A percentile compares a stretch with the other conserved stretches of the same genome.
Evolutionary conservation across 1,140 invertebrate genomes (phyloP).

Genomic region (Cydia pomonella): DNA sequence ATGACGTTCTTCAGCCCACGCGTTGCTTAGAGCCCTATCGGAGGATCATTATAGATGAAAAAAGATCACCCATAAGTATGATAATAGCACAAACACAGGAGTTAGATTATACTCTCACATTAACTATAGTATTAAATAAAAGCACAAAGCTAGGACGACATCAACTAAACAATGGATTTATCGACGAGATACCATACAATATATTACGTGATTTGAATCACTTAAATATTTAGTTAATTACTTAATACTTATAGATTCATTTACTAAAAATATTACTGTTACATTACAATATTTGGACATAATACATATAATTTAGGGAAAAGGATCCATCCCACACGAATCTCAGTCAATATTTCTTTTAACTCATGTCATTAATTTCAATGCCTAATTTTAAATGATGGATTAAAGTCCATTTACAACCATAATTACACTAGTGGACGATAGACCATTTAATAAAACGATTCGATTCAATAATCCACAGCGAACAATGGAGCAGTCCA

Average conservation of each 20-base stretch:
- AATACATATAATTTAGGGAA: no score
- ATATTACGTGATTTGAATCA: not conserved
- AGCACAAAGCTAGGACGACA: conserved; percentile 4
- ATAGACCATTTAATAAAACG: not conserved
- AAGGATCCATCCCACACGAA: no score
- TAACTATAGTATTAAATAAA: not conserved
- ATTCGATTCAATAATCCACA: not conserved
- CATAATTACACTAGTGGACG: not conserved
- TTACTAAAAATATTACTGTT: no score
- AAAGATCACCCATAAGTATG: not conserved
- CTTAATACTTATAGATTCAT: not conserved
- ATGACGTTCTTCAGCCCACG: conserved; percentile 7
- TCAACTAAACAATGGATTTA: not conserved
- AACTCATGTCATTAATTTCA: no score
- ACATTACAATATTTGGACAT: no score
- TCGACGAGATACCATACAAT: not conserved
- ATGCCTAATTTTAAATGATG: no score
- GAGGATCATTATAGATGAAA: not conserved
- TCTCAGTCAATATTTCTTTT: no score
- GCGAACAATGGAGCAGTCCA: not conserved
- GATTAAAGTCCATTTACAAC: not conserved
- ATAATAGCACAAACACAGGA: not conserved
- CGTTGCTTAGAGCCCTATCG: not conserved
- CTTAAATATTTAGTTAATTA: not conserved
- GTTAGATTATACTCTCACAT: not conserved